Percentiles rank a stretch among this genome's conserved stretches.
These are phyloP conservation scores for Neodontobutis hainanensis DNA, from an alignment of 2,113 vertebrate genomes.

Conservation along the genomic window DNA sequence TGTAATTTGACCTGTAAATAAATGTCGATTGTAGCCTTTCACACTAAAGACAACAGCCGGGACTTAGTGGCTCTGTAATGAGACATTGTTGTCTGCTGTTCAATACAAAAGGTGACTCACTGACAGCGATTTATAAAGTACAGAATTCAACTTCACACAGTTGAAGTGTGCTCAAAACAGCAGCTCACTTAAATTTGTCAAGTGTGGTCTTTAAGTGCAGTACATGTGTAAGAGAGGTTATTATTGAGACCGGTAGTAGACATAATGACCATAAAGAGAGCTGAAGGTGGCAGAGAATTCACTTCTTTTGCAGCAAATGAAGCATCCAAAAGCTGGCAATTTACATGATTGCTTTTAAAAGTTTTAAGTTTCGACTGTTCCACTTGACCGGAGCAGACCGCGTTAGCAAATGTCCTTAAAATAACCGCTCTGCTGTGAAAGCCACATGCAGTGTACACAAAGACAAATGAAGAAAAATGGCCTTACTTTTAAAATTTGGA, in stretches of 20 bases:
- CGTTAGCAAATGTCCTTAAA: too few species aligned
- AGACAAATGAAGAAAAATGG: too few species aligned
- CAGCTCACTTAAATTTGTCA: neutral
- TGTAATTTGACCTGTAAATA: slow-evolving; percentile 11
- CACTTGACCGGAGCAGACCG: too few species aligned
- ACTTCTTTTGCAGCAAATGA: neutral
- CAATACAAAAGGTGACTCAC: neutral
- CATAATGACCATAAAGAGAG: neutral
- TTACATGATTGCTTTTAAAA: too few species aligned
- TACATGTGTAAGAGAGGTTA: neutral
- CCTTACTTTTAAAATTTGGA: too few species aligned
- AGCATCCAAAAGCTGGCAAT: too few species aligned
- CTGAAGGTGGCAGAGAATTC: neutral
- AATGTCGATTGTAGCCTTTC: slow-evolving; percentile 8
- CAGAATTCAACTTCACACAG: neutral
- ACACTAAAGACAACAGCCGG: neutral
- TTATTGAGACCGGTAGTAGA: neutral
- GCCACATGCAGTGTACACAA: too few species aligned
- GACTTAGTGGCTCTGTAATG: slow-evolving; percentile 3
- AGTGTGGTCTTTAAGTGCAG: neutral
- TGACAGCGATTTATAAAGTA: neutral
- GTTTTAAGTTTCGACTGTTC: too few species aligned
- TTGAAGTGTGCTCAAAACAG: slow-evolving; percentile 1
- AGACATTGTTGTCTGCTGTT: slow-evolving; percentile 3
- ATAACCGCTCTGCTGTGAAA: too few species aligned